Evolutionary conservation across 2,888 invertebrate genomes (phyloP), one percentile per base, ranked within the genome.

Genomic region (Ditylenchus weischeri): DNA sequence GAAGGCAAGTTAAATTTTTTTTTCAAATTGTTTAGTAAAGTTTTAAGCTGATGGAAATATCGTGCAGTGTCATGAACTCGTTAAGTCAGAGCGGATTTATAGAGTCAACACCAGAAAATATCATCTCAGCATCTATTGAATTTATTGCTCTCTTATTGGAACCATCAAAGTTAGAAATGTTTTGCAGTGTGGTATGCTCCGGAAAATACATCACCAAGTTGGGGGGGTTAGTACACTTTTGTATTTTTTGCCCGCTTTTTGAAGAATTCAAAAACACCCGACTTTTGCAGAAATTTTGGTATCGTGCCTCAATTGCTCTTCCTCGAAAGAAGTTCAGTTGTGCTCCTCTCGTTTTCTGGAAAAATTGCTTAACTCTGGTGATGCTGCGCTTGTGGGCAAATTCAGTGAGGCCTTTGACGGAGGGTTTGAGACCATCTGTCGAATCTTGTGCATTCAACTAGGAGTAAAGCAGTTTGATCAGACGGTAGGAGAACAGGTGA

Each of bases 401-500:
- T 21, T 54, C 13, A 54, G 2, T 54, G 15, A 23, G 29, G 54
- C 54, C 7, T 18, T 54, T 54, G 54, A 54, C n/a, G 29, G 54
- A 54, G 54, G 54, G 1, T 54, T 15, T 54, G 23, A 23, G 10
- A 29, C 23, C 21, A 21, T 54, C 10, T 54, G 54, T 54, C 54
- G n/a, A 23, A n/a, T 23, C 29, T 29, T 54, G 21, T 54, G 54
- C 8, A 15, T 54, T n/a, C 54, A 54, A 54, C 29, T 54, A 10
- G 64, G 54, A 64, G 57, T 18, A 10, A 35, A 57, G 19, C 21
- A n/a, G 7, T 57, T 59, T 35, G 15, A 54, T 59, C 36, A 23
- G 23, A 23, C 21, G 11, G 36, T 66, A 43, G 65, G 65, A 57
- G 66, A 62, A 63, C n/a, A 63, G 13, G 66, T 66, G n/a, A 66